Evolutionary conservation across 2,888 invertebrate genomes (phyloP).

Genomic region (Idaea biselata): DNA sequence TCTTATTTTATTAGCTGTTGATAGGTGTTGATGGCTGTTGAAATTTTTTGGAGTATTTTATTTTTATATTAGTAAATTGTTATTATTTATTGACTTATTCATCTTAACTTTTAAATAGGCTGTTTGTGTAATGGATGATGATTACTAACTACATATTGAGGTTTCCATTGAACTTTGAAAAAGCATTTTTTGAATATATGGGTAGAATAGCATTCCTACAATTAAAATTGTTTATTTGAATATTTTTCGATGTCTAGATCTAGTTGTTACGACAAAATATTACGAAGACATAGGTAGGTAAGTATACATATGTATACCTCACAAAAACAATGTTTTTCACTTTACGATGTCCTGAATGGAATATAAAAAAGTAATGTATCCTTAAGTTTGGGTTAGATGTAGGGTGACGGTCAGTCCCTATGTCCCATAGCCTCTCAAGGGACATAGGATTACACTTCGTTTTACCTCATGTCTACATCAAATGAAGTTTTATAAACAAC

Average conservation of each 20-base stretch:
- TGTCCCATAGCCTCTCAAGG: conserved; percentile 37
- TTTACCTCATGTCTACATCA: conserved; percentile 36
- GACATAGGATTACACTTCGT: conserved; percentile 47
- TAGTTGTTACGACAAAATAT: background rate
- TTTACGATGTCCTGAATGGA: conserved; percentile 41
- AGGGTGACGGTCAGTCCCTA: conserved; percentile 38
- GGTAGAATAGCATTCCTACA: no score
- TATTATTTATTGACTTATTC: no score
- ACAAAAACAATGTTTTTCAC: conserved; percentile 38
- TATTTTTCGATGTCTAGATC: background rate
- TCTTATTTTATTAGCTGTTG: no score
- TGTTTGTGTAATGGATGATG: no score
- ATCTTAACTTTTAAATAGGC: no score
- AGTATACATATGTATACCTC: background rate
- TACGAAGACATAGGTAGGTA: background rate
- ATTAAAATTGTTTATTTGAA: no score
- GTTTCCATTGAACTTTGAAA: no score
- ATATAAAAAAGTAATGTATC: conserved; percentile 43
- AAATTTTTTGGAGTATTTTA: no score
- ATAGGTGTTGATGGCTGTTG: no score
- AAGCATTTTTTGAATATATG: no score
- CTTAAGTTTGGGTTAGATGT: conserved; percentile 49
- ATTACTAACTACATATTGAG: no score
- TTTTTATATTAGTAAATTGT: no score
- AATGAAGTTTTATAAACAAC: background rate